phyloP scores from a whole-genome alignment of 2,113 vertebrate species.

The Zosterops hypoxanthus region DNA sequence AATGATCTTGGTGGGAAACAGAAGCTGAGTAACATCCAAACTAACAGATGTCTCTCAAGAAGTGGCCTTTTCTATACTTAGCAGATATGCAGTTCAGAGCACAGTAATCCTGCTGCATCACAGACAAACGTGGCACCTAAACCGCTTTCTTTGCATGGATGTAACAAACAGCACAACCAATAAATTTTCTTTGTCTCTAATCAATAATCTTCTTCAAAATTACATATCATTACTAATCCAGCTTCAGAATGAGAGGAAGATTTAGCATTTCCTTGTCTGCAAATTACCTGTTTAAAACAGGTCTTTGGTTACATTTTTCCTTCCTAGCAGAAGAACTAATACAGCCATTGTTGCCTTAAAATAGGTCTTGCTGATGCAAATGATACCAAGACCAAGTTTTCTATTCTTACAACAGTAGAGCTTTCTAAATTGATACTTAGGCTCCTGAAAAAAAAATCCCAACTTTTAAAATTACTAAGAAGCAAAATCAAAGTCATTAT shows the following conservation, averaged over 20 bases:
- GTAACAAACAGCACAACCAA: background rate
- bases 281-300: background rate
- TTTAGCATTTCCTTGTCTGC: background rate
- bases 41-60: constrained; percentile 13
- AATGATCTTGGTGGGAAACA: background rate
- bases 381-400: background rate
- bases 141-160: background rate
- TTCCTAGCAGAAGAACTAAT: background rate
- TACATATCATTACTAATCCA: background rate
- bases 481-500: background rate
- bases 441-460: background rate
- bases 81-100: background rate
- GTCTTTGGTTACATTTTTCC: background rate
- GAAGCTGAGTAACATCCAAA: background rate
- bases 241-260: background rate
- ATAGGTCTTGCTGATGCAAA: background rate
- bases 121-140: background rate
- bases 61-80: background rate
- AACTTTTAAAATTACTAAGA: background rate
- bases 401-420: background rate
- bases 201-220: background rate
- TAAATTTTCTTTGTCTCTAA: background rate
- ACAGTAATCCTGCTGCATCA: background rate
- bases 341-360: background rate
- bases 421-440: background rate